Base-by-base conservation (phyloP, 37 sponge, comb jelly and placozoan species). In the Geodia barretti region DNA sequence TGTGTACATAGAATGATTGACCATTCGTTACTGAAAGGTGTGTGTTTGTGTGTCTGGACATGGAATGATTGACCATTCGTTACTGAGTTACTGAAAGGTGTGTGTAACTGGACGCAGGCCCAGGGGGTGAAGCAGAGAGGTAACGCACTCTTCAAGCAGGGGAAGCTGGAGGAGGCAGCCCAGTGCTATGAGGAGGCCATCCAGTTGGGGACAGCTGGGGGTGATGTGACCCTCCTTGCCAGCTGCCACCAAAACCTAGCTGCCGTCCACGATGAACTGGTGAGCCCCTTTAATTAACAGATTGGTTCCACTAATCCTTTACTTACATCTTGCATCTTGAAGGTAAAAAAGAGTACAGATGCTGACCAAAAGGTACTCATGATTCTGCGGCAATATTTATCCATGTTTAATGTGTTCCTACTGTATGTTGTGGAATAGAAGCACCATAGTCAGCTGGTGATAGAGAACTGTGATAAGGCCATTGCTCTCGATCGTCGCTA, bases 211-310 rank as follows among this genome's bases (percentile, higher is more conserved):
- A 85, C 89, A 24, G 74, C 30, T 0, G n/a, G 14, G 31, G 8
- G 63, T 28, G 82, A 81, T 1, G 25, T 67, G 25, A 78, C 64
- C 19, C 85, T 87, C 25, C 64, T 80, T 0, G 84, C 92, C 25
- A 79, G 64, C 9, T 92, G 63, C 76, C 77, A 92, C 73, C 92
- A 92, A 72, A 92, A 92, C 78, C 80, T 92, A 60, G 88, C 89
- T 8, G 92, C 92, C 26, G 80, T 71, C 14, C 80, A 87, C 32
- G 88, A 84, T 23, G 28, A 30, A 30, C 78, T 83, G 84, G 90
- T 89, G 58, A 65, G 77, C 19, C 3, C 31, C 60, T 65, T 29
- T 29, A 26, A 11, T 65, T 29, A 7, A 26, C 8, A 8, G 19
- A n/a, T 65, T 65, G 28, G 8, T 24, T 24, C 28, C 17, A 25